Conservation (phyloP, 1,140 invertebrate species). For the Sinonovacula constricta region DNA sequence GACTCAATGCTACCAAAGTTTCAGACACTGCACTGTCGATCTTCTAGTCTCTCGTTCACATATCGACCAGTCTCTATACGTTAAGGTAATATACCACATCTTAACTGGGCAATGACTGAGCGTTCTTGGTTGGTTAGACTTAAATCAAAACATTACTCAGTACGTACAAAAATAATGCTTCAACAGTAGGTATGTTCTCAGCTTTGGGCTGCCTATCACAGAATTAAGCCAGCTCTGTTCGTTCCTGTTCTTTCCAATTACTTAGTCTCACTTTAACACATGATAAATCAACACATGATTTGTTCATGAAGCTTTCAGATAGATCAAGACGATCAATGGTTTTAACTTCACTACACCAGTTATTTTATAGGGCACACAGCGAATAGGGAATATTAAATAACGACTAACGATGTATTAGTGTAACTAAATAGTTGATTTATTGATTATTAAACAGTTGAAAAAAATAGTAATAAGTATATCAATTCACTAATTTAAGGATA, state of each 20-base stretch:
- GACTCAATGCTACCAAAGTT: too few relatives aligned
- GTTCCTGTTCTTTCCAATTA: background rate
- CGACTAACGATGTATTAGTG: too few relatives aligned
- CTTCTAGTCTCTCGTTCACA: too few relatives aligned
- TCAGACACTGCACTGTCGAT: too few relatives aligned
- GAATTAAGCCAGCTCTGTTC: background rate
- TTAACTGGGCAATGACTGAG: background rate
- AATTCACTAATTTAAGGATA: too few relatives aligned
- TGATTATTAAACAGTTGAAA: too few relatives aligned
- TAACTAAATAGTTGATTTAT: too few relatives aligned
- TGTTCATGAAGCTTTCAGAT: background rate
- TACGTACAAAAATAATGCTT: background rate
- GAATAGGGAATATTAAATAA: too few relatives aligned
- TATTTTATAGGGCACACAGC: too few relatives aligned
- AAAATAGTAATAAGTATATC: too few relatives aligned
- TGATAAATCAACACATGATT: background rate
- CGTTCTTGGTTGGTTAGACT: background rate
- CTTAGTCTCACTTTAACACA: background rate
- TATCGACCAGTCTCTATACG: background rate
- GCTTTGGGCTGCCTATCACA: too few relatives aligned
- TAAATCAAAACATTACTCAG: background rate
- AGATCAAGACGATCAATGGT: background rate
- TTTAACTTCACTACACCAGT: too few relatives aligned
- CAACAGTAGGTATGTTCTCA: background rate
- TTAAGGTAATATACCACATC: background rate